phyloP scores from a whole-genome alignment of 1,140 invertebrate species.

The Camponotus vicinus region DNA sequence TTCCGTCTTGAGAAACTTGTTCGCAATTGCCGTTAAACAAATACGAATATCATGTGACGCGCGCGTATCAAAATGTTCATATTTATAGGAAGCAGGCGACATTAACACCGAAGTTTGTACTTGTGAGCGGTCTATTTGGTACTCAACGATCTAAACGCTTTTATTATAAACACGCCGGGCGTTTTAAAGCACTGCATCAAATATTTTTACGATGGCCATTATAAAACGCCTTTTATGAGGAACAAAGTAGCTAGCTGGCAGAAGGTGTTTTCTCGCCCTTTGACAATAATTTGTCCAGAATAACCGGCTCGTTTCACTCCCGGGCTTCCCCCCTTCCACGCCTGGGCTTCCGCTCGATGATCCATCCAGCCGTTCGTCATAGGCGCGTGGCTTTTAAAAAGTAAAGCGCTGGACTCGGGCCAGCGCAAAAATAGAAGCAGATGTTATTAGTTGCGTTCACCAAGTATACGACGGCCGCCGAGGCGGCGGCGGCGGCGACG shows the following conservation, averaged over 20 bases:
- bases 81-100: constrained; percentile 34
- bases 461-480: constrained; percentile 69
- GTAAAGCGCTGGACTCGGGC: constrained; percentile 85
- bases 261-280: constrained; percentile 71
- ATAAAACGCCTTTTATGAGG: constrained; percentile 74
- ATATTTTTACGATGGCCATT: constrained; percentile 73
- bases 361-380: constrained; percentile 85
- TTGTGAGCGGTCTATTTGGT: constrained; percentile 60
- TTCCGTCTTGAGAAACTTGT: constrained; percentile 2
- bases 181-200: constrained; percentile 68
- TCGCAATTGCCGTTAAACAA: constrained; percentile 40
- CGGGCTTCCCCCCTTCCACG: constrained; percentile 18
- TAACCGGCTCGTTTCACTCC: constrained; percentile 73
- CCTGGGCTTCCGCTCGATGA: constrained; percentile 80
- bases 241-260: constrained; percentile 73
- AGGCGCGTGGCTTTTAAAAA: constrained; percentile 83
- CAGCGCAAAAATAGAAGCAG: constrained; percentile 87
- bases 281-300: constrained; percentile 77
- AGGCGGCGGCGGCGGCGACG: constrained; percentile 32
- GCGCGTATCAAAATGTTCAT: neutral
- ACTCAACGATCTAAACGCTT: constrained; percentile 41
- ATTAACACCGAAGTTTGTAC: constrained; percentile 60
- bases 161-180: constrained; percentile 59
- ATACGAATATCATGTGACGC: neutral
- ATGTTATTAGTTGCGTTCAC: constrained; percentile 82